These are phyloP conservation scores for Anoplolepis gracilipes DNA, from an alignment of 1,140 invertebrate genomes.

Conservation along the genomic window DNA sequence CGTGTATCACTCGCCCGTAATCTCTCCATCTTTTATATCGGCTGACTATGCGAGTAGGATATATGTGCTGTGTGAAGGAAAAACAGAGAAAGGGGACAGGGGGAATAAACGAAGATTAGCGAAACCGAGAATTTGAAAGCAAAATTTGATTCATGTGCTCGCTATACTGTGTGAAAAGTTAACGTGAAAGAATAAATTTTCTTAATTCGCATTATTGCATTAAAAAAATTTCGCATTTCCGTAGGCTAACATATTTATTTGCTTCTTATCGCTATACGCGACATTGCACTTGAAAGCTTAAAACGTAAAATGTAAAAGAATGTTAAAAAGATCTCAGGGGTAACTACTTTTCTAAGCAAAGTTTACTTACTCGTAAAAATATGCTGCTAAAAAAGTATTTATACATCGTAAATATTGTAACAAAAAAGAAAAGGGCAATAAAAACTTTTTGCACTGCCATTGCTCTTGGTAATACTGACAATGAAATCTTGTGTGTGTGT, in stretches of 20 bases:
- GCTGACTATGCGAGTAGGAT: background rate
- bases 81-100: too few species aligned
- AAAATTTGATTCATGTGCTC: background rate
- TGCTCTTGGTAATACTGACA: background rate
- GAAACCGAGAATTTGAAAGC: background rate
- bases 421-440: background rate
- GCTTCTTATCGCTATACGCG: background rate
- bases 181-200: conserved; percentile 4
- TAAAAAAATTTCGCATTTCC: conserved; percentile 28
- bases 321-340: background rate
- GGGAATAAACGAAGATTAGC: conserved; percentile 8
- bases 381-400: background rate
- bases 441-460: background rate
- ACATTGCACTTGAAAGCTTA: background rate
- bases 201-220: background rate
- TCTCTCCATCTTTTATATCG: conserved; percentile 15
- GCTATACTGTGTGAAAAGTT: background rate
- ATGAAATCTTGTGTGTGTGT: too few species aligned
- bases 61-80: too few species aligned
- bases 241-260: background rate
- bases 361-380: background rate
- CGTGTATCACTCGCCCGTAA: conserved; percentile 32
- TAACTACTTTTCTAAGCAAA: background rate
- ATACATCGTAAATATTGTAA: background rate
- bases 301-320: background rate